Base-by-base conservation (phyloP, 2,888 invertebrate genomes). In the Strigamia crassipes region DNA sequence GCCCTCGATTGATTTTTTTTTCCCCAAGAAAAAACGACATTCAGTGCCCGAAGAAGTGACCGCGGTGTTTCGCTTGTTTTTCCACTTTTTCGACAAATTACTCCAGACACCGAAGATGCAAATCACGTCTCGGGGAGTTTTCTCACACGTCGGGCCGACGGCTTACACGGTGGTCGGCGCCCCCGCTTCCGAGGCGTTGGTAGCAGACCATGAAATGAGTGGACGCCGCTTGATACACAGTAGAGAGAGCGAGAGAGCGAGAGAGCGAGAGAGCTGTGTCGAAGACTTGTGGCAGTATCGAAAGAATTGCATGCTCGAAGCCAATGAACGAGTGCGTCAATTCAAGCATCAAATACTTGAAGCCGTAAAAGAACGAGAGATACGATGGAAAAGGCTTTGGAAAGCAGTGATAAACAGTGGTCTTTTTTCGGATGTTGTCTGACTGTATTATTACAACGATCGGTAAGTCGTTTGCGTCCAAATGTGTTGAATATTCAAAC, bases 371-470 rank as follows among this genome's bases (percentile, higher is more conserved):
- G n/a, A 84, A 89, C 87, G 73, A 87, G 87, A 88, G 88, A 15
- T 87, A 87, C 83, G 87, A 87, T 82, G 85, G 86, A 27, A 0
- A 85, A 84, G 66, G 85, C 85, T 66, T 83, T 78, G 51, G 51
- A 85, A 84, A 89, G 10, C 90, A 84, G 83, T 4, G 86, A 88
- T 34, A 86, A 87, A 77, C 92, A 92, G 85, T 95, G 95, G 95
- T 93, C 93, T 27, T 0, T 94, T 95, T 88, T 93, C 94, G 79
- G 95, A 95, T 87, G 3, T 27, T 2, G 27, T 94, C 94, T 85
- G 92, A 95, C 86, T 95, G 95, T 66, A 91, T 95, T 85, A 94
- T 95, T 87, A 95, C 95, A 84, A 96, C 96, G 81, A 94, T 96
- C 87, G 96, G 95, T 95, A 88, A 91, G 91, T 87, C 38, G 10